These are phyloP conservation scores for Mythimna impura DNA, from an alignment of 2,888 invertebrate species.

Conservation along the genomic window DNA sequence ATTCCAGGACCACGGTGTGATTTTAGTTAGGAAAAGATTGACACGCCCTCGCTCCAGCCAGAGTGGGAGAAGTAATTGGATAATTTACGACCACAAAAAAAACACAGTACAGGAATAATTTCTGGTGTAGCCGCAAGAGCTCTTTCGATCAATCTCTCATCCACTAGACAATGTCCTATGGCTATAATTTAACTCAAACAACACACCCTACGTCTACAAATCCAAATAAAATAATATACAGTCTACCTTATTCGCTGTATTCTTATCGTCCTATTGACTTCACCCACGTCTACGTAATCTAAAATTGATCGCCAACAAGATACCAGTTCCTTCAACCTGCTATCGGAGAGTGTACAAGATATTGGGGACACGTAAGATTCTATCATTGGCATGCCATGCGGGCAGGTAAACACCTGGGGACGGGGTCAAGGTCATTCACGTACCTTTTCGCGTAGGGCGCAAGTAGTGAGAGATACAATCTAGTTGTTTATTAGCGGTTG, in stretches of 20 bases:
- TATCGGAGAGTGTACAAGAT: constrained; percentile 42
- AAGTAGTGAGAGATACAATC: constrained; percentile 44
- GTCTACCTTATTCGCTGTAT: not conserved
- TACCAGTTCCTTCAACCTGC: constrained; percentile 38
- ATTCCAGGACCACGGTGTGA: too few relatives aligned
- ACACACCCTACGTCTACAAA: not conserved
- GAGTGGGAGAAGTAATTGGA: too few relatives aligned
- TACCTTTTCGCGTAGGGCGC: constrained; percentile 58
- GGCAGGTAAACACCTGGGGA: constrained; percentile 72
- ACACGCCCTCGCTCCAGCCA: too few relatives aligned
- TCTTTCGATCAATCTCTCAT: too few relatives aligned
- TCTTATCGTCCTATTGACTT: not conserved
- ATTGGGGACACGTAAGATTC: constrained; percentile 62
- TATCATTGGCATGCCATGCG: constrained; percentile 66
- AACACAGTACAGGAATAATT: too few relatives aligned
- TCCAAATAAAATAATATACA: constrained; percentile 3
- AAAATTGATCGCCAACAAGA: constrained; percentile 45
- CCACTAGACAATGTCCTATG: too few relatives aligned
- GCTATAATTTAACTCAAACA: not conserved
- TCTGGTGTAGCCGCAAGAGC: too few relatives aligned
- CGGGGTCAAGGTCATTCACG: constrained; percentile 71
- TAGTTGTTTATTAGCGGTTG: constrained; percentile 9
- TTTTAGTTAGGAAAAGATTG: too few relatives aligned
- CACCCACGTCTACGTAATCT: constrained; percentile 28
- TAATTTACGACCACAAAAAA: too few relatives aligned